phyloP scores from a whole-genome alignment of 2,797 vertebrate genomes.

The Amblyraja radiata region DNA sequence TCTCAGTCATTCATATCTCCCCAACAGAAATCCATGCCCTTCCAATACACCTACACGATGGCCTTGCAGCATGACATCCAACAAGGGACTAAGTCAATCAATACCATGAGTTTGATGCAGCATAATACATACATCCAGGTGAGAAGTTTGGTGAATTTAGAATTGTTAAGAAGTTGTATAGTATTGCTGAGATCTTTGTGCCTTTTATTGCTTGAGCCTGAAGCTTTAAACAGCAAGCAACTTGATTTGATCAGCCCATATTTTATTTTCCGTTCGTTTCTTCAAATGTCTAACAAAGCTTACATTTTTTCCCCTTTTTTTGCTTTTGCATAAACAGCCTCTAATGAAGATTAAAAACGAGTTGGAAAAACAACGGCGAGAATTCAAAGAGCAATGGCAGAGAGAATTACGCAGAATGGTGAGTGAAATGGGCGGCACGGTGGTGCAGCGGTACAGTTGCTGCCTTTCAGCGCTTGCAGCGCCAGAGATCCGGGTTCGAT shows the following conservation, averaged over 20 bases:
- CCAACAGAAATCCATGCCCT: slow-evolving; percentile 73
- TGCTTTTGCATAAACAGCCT: slow-evolving; percentile 57
- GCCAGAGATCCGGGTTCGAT: too few species aligned
- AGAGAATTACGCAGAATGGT: slow-evolving; percentile 82
- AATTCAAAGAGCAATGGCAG: slow-evolving; percentile 90
- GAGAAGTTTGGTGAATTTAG: slow-evolving; percentile 16
- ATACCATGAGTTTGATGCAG: slow-evolving; percentile 64
- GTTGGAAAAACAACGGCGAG: slow-evolving; percentile 85
- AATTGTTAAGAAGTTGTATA: background rate
- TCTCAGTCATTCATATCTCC: background rate
- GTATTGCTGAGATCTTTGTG: background rate
- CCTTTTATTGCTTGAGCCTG: background rate
- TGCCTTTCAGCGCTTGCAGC: too few species aligned
- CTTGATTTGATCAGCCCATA: too few species aligned
- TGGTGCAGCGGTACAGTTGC: too few species aligned
- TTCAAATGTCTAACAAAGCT: background rate
- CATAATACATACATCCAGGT: slow-evolving; percentile 80
- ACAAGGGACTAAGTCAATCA: slow-evolving; percentile 55
- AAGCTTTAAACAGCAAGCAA: background rate
- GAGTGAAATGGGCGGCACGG: slow-evolving; percentile 41
- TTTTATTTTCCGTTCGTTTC: background rate
- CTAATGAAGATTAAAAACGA: slow-evolving; percentile 78
- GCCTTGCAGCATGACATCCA: slow-evolving; percentile 77
- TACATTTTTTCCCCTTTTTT: background rate
- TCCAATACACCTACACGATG: slow-evolving; percentile 73